Evolutionary conservation across 2,888 invertebrate species (phyloP).

Genomic region (Dyspetes luteomarginatus): DNA sequence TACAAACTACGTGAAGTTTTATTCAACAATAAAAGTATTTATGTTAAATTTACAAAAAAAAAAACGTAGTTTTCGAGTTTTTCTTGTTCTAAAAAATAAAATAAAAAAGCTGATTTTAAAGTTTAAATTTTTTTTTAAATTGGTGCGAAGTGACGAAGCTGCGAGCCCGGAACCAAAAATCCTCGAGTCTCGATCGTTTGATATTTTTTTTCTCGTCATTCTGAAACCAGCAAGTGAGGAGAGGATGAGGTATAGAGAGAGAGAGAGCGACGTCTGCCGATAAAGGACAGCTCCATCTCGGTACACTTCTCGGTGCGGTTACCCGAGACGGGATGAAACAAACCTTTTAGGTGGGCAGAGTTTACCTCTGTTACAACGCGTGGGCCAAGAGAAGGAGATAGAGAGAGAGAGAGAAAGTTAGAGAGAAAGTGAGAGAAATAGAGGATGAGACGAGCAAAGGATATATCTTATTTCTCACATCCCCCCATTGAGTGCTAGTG

Average conservation of each 20-base stretch:
- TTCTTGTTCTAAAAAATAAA: too few species aligned
- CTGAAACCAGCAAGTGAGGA: conserved; percentile 10
- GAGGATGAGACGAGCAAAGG: not conserved
- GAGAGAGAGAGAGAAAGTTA: conserved; percentile 4
- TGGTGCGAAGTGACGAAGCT: not conserved
- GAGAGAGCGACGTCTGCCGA: conserved; percentile 38
- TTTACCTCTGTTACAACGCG: conserved; percentile 53
- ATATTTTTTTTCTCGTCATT: not conserved
- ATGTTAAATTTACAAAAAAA: too few species aligned
- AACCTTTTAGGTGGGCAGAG: conserved; percentile 54
- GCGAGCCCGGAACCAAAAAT: not conserved
- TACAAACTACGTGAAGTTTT: too few species aligned
- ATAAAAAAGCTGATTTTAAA: too few species aligned
- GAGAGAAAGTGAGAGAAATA: not conserved
- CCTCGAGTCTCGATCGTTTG: not conserved
- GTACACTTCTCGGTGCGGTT: conserved; percentile 42
- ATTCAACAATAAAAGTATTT: too few species aligned
- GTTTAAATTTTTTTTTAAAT: too few species aligned
- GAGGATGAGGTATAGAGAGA: conserved; percentile 42
- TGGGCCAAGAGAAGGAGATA: not conserved
- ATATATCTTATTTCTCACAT: conserved; percentile 20
- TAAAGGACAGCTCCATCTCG: conserved; percentile 36
- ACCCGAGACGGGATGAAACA: conserved; percentile 56
- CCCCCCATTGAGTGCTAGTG: not conserved
- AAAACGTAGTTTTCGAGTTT: too few species aligned